phyloP scores from a whole-genome alignment of 2,888 invertebrate species.

The Yponomeuta sedellus region DNA sequence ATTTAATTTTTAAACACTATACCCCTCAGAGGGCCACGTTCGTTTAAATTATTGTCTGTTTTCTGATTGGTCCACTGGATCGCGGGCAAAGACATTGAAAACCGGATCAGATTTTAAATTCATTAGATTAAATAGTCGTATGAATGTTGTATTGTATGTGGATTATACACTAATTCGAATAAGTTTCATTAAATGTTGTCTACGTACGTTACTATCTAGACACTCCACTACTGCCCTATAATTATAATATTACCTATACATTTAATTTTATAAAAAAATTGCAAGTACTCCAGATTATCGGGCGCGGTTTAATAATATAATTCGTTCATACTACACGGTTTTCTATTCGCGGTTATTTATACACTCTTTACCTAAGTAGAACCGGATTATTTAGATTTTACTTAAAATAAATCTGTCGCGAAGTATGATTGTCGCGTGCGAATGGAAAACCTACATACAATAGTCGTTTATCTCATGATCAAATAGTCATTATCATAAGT shows the following conservation, averaged over 20 bases:
- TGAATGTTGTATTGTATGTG: neutral
- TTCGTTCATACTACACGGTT: neutral
- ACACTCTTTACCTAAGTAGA: no score
- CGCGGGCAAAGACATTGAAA: neutral
- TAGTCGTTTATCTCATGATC: neutral
- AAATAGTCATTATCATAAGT: neutral
- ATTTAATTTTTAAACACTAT: neutral
- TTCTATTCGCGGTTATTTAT: neutral
- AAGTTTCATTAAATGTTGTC: neutral
- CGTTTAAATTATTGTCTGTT: neutral
- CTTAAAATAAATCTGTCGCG: neutral
- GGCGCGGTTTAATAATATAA: neutral
- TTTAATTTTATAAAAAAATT: neutral
- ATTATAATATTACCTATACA: no score
- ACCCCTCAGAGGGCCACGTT: neutral
- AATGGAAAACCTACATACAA: neutral
- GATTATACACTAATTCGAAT: neutral
- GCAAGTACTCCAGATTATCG: neutral
- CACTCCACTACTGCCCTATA: neutral
- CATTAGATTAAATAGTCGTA: neutral
- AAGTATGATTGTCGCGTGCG: neutral
- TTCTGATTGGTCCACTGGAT: neutral
- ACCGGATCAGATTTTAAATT: neutral
- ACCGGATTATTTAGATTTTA: neutral
- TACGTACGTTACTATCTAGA: neutral